Conservation (phyloP, 2,113 vertebrate species). For the Cochlearius cochlearius region DNA sequence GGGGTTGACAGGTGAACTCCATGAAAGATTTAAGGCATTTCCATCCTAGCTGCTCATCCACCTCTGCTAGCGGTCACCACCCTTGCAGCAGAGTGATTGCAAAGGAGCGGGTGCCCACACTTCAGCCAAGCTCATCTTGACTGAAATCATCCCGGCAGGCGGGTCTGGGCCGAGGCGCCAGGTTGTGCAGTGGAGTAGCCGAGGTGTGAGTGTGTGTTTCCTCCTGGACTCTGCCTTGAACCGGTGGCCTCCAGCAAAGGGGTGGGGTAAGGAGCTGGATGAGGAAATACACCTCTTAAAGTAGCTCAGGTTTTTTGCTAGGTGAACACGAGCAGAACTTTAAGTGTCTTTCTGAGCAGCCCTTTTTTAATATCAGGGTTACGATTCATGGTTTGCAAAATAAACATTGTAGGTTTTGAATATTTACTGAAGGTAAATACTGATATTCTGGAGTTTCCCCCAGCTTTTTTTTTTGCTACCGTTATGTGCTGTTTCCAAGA, state of each 20-base stretch:
- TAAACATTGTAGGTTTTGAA: background rate
- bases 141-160: background rate
- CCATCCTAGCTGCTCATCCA: background rate
- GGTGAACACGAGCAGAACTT: background rate
- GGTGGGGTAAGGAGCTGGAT: background rate
- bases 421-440: background rate
- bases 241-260: background rate
- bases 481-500: background rate
- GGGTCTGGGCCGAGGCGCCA: background rate
- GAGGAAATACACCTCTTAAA: background rate
- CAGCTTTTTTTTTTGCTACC: background rate
- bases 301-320: background rate
- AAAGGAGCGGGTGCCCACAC: background rate
- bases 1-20: background rate
- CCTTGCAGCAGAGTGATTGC: background rate
- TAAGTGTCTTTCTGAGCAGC: background rate
- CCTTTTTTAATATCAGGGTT: background rate
- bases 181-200: background rate
- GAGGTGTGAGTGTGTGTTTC: accelerated
- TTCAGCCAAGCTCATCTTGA: background rate
- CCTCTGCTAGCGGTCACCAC: background rate
- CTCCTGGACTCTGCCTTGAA: background rate
- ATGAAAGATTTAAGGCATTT: background rate
- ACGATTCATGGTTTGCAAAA: background rate
- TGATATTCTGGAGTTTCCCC: background rate